A percentile compares a stretch with the other conserved stretches of the same genome.
Conservation (phyloP, 2,113 vertebrate genomes). For the Condylura cristata region DNA sequence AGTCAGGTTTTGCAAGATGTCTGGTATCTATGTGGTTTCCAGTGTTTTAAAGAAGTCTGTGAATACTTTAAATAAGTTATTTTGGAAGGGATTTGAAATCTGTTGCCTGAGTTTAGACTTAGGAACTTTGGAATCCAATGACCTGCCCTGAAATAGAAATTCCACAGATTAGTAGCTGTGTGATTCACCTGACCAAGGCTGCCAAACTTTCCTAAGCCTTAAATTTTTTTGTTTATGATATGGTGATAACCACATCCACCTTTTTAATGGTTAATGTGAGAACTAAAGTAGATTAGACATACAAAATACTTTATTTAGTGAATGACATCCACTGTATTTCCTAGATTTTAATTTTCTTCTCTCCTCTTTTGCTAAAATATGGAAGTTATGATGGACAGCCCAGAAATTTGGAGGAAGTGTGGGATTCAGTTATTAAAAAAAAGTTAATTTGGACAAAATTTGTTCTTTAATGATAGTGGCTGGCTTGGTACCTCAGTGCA, state of each 20-base stretch:
- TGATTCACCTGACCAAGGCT: background rate
- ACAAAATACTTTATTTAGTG: conserved; percentile 11
- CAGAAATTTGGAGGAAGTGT: background rate
- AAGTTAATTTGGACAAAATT: conserved; percentile 27
- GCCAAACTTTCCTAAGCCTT: background rate
- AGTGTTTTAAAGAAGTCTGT: background rate
- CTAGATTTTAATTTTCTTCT: background rate
- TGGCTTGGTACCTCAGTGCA: background rate
- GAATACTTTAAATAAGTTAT: background rate
- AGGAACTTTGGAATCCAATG: background rate
- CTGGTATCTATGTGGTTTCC: background rate
- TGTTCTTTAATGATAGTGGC: background rate
- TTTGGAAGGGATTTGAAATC: background rate
- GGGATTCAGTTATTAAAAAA: background rate
- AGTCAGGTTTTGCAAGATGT: background rate
- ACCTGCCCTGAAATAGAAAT: background rate
- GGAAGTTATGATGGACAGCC: background rate
- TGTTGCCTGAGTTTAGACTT: conserved; percentile 27
- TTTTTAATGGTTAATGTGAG: background rate
- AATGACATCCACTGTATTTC: background rate
- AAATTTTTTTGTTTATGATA: background rate
- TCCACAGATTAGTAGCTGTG: background rate
- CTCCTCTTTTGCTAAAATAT: background rate
- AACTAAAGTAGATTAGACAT: background rate
- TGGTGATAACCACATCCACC: background rate